Base-by-base conservation (phyloP, 1,140 invertebrate species). In the Anagrus nilaparvatae region DNA sequence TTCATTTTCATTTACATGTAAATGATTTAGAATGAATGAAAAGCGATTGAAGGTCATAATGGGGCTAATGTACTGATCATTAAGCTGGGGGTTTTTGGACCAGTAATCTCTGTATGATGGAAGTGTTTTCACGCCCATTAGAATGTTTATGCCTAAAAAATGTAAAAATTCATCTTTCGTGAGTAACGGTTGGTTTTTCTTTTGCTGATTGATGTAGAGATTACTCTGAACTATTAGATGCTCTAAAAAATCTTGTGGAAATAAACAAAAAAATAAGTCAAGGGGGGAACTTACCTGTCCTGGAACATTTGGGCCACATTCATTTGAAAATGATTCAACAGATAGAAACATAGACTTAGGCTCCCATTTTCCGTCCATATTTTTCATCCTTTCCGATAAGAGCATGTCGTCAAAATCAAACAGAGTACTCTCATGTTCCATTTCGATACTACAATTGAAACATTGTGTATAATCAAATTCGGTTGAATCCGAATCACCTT, bases 31-130 rank as follows among this genome's bases (percentile, higher is more conserved):
- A 39, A 63, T 39, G 45, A 58, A 62, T 36, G 59, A 53, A 46
- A 65, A 68, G 28, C 64, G 38, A 48, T 63, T 64, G 10, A 64
- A 33, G 31, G 56, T 39, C 61, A 68, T 68, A 27, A 59, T 28
- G 39, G 41, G 48, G 41, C 51, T 46, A 34, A 68, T 58, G 43
- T 57, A 58, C 31, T 51, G 28, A 44, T 62, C 59, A 40, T 50
- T 33, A 25, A 68, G 55, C 47, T 58, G 50, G 36, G 47, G 23
- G 53, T 62, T 55, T 27, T 44, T 44, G 37, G 52, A 54, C 60
- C 61, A 67, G 42, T 65, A 65, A 46, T 55, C 46, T 30, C 43
- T 43, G 29, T 56, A 51, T 40, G 32, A 51, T 10, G 50, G 50
- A 31, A 49, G 32, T 39, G 47, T 45, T 36, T 57, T 54, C 23